Conservation (phyloP, 1,140 invertebrate species). For the Zaprionus kolodkinae region DNA sequence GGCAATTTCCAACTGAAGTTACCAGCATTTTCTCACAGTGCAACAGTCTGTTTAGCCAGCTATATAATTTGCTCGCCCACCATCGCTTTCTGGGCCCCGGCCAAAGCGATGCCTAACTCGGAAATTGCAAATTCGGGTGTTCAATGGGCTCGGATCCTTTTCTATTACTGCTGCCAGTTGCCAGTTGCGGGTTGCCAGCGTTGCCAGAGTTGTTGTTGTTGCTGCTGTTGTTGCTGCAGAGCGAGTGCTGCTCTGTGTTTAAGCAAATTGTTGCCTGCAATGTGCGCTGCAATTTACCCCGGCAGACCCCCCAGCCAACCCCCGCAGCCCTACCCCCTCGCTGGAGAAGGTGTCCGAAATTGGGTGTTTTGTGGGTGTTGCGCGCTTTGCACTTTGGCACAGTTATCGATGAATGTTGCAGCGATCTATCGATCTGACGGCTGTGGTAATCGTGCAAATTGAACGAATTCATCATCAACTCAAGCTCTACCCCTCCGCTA, state of each 20-base stretch:
- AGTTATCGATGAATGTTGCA: slow-evolving; percentile 43
- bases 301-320: no score
- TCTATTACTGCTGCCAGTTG: slow-evolving; percentile 61
- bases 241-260: slow-evolving; percentile 61
- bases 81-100: slow-evolving; percentile 39
- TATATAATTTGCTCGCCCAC: slow-evolving; percentile 58
- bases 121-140: slow-evolving; percentile 82
- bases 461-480: slow-evolving; percentile 14
- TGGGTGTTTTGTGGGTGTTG: slow-evolving; percentile 43
- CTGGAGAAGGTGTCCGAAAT: slow-evolving; percentile 29
- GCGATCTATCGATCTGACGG: not conserved
- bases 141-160: slow-evolving; percentile 74
- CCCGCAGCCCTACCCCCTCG: not conserved
- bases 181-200: slow-evolving; percentile 19
- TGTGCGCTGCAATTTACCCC: slow-evolving; percentile 57
- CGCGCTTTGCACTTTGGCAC: slow-evolving; percentile 59
- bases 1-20: no score
- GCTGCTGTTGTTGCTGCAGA: slow-evolving; percentile 1
- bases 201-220: not conserved
- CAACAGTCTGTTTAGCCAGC: slow-evolving; percentile 21
- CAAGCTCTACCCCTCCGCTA: not conserved
- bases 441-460: slow-evolving; percentile 26
- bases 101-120: slow-evolving; percentile 73
- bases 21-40: not conserved
- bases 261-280: slow-evolving; percentile 76